Evolutionary conservation across 1,140 invertebrate genomes (phyloP).

Genomic region (Littorina saxatilis): DNA sequence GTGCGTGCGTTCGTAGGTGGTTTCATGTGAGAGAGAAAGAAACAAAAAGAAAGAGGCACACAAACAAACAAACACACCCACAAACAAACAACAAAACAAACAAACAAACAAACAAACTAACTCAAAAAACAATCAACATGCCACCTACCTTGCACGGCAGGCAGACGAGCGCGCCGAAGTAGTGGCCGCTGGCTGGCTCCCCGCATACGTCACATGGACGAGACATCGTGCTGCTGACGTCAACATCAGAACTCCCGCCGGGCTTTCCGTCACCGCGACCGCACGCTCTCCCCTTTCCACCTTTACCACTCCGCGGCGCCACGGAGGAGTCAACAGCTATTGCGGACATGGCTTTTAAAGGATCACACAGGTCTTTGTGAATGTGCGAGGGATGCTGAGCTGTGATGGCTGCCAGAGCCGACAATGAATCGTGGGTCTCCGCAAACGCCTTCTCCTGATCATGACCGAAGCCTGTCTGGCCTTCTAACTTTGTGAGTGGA

Average conservation of each 20-base stretch:
- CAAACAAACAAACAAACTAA: too few species aligned
- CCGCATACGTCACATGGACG: constrained; percentile 68
- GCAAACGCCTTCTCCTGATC: background rate
- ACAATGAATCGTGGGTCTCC: background rate
- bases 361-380: too few species aligned
- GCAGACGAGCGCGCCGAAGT: constrained; percentile 76
- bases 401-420: background rate
- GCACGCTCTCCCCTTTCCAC: background rate
- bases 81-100: too few species aligned
- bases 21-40: background rate
- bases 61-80: background rate
- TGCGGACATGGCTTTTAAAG: background rate
- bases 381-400: background rate
- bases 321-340: too few species aligned
- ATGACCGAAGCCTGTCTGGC: background rate
- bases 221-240: background rate
- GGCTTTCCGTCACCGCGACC: background rate
- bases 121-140: background rate
- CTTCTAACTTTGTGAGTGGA: background rate
- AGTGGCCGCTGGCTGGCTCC: constrained; percentile 74
- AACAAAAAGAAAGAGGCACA: background rate
- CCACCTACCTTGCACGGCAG: constrained; percentile 74
- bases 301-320: background rate
- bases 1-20: background rate
- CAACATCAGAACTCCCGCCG: background rate